These are phyloP conservation scores for Semotilus atromaculatus DNA, from an alignment of 2,797 vertebrate genomes.

Conservation along the genomic window DNA sequence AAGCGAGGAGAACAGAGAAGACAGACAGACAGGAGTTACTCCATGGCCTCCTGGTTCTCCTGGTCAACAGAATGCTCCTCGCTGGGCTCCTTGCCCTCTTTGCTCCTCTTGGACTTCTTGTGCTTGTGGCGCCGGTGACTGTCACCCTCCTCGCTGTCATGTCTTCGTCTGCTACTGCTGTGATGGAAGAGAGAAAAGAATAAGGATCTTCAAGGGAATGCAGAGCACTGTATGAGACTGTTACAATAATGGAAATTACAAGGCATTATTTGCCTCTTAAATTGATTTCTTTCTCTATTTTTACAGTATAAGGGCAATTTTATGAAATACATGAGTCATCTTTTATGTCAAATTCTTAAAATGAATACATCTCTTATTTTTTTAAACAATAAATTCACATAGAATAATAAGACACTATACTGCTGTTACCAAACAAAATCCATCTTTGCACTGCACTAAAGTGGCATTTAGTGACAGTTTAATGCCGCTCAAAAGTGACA, in stretches of 20 bases:
- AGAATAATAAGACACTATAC: not conserved
- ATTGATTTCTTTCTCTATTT: no score
- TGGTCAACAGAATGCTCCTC: slow-evolving; percentile 89
- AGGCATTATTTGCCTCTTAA: not conserved
- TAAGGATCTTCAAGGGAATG: slow-evolving; percentile 29
- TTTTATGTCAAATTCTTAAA: not conserved
- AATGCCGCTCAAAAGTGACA: not conserved
- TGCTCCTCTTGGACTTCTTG: slow-evolving; percentile 98
- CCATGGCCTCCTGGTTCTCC: slow-evolving; percentile 87
- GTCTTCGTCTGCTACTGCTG: slow-evolving; percentile 95
- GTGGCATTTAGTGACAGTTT: not conserved
- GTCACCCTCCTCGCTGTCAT: slow-evolving; percentile 96
- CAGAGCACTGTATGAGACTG: not conserved
- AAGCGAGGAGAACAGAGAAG: slow-evolving; percentile 47
- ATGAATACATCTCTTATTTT: not conserved
- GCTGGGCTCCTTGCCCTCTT: slow-evolving; percentile 94
- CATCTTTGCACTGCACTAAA: not conserved
- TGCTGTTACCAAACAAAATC: not conserved
- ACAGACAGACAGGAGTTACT: slow-evolving; percentile 72
- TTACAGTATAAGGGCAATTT: not conserved
- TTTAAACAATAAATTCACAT: not conserved
- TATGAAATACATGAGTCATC: not conserved
- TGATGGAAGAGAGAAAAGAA: slow-evolving; percentile 53
- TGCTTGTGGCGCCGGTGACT: slow-evolving; percentile 98
- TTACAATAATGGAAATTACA: not conserved